These are phyloP conservation scores for Uropsilus gracilis DNA, from an alignment of 2,113 vertebrate species.

Conservation along the genomic window DNA sequence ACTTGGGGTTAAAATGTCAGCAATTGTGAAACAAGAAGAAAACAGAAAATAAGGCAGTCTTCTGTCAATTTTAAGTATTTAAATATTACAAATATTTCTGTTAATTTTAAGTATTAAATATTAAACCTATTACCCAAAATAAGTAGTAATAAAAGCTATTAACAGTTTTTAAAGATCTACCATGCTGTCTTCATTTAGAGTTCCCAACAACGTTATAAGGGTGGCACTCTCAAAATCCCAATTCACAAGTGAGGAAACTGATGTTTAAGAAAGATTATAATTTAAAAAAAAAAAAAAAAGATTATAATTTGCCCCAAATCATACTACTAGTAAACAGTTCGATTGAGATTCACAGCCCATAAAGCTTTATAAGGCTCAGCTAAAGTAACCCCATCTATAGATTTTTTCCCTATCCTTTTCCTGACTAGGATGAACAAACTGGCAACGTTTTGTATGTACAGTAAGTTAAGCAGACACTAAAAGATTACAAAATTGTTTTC, in stretches of 20 bases:
- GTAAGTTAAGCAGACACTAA: neutral
- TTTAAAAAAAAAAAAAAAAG: constrained; percentile 12
- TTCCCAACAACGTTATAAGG: neutral
- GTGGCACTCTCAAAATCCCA: neutral
- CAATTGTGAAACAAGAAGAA: constrained; percentile 19
- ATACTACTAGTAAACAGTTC: neutral
- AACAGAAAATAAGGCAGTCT: constrained; percentile 9
- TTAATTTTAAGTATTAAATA: constrained; percentile 11
- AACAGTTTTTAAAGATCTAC: neutral
- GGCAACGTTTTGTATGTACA: neutral
- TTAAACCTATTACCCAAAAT: constrained; percentile 10
- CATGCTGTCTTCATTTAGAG: neutral
- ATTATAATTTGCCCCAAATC: neutral
- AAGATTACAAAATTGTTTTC: neutral
- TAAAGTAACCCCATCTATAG: neutral
- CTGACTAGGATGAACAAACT: neutral
- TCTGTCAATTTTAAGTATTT: neutral
- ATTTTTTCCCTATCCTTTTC: constrained; percentile 18
- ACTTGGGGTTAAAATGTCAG: constrained; percentile 40
- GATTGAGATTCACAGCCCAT: neutral
- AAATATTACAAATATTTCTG: constrained; percentile 34
- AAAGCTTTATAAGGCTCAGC: neutral
- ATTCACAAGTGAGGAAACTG: constrained; percentile 28
- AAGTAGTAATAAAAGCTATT: constrained; percentile 18
- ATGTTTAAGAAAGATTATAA: neutral